Evolutionary conservation across 2,888 invertebrate species (phyloP).

Genomic region (Sclerodermus sp.): DNA sequence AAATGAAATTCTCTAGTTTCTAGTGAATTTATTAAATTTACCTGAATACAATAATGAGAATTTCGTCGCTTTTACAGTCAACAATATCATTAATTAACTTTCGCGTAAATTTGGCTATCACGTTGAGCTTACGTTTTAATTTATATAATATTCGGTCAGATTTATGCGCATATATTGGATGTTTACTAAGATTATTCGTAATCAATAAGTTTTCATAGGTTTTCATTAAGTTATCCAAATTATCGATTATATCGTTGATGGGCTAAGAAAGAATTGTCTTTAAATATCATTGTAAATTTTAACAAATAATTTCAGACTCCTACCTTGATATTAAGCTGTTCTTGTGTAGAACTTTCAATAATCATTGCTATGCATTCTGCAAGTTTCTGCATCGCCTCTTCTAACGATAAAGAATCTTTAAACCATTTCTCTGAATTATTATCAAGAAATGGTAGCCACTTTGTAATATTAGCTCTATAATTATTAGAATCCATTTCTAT

Average conservation of each 20-base stretch:
- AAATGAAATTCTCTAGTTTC: too few species aligned
- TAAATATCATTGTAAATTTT: not conserved
- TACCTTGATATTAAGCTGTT: slow-evolving; percentile 34
- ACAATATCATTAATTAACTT: slow-evolving; percentile 35
- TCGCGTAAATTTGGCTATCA: slow-evolving; percentile 32
- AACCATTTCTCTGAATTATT: slow-evolving; percentile 41
- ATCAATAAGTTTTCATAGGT: slow-evolving; percentile 25
- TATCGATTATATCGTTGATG: slow-evolving; percentile 18
- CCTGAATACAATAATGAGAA: slow-evolving; percentile 39
- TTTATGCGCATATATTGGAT: slow-evolving; percentile 40
- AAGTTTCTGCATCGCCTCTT: slow-evolving; percentile 33
- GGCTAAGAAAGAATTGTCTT: not conserved
- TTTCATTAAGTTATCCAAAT: slow-evolving; percentile 26
- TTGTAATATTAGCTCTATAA: slow-evolving; percentile 46
- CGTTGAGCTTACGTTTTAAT: slow-evolving; percentile 35
- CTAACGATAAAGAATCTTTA: slow-evolving; percentile 29
- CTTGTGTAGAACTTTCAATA: slow-evolving; percentile 25
- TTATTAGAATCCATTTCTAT: slow-evolving; percentile 21
- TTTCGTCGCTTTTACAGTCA: slow-evolving; percentile 31
- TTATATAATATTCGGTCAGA: slow-evolving; percentile 24
- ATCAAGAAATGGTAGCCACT: slow-evolving; percentile 42
- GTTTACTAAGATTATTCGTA: slow-evolving; percentile 6
- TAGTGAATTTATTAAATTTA: slow-evolving; percentile 13
- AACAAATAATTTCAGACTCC: not conserved
- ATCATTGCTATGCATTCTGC: slow-evolving; percentile 34